A percentile compares a stretch with the other conserved stretches of the same genome.
phyloP scores from a whole-genome alignment of 2,113 vertebrate species.

The Oriolus oriolus region DNA sequence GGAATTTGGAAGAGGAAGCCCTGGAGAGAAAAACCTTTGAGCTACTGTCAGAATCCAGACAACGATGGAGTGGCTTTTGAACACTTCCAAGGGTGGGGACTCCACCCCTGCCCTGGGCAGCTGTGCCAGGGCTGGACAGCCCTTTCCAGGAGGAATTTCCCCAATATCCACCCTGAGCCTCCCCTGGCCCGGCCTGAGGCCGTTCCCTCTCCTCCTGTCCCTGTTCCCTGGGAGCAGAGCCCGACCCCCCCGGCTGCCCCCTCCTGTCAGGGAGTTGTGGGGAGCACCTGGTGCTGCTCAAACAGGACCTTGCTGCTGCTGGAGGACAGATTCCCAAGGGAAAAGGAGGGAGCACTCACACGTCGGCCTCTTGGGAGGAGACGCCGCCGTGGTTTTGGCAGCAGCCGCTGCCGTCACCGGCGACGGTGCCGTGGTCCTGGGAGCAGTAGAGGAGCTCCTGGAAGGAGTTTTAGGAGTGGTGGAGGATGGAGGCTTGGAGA shows the following conservation, averaged over 20 bases:
- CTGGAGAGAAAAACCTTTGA: background rate
- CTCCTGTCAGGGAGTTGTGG: background rate
- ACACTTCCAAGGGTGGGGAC: background rate
- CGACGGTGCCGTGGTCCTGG: slow-evolving; percentile 54
- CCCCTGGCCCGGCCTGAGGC: background rate
- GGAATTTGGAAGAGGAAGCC: background rate
- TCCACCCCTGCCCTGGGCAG: background rate
- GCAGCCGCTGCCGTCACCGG: slow-evolving; percentile 18
- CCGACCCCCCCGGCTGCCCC: background rate
- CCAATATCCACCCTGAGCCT: background rate
- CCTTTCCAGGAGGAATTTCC: background rate
- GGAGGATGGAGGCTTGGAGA: slow-evolving; percentile 67
- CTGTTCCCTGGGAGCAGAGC: background rate
- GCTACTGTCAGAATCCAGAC: background rate
- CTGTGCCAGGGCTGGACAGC: background rate
- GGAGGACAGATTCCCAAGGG: background rate
- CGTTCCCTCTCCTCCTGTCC: background rate
- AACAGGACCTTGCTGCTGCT: background rate
- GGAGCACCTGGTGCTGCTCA: background rate
- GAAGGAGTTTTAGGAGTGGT: background rate
- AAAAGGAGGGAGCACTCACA: slow-evolving; percentile 54
- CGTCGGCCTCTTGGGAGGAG: slow-evolving; percentile 73
- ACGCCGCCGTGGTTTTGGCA: background rate
- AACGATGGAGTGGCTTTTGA: background rate
- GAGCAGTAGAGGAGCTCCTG: slow-evolving; percentile 52